A percentile compares a stretch with the other conserved stretches of the same genome.
Evolutionary conservation across 1,140 invertebrate species (phyloP).

Genomic region (Saccostrea echinata): DNA sequence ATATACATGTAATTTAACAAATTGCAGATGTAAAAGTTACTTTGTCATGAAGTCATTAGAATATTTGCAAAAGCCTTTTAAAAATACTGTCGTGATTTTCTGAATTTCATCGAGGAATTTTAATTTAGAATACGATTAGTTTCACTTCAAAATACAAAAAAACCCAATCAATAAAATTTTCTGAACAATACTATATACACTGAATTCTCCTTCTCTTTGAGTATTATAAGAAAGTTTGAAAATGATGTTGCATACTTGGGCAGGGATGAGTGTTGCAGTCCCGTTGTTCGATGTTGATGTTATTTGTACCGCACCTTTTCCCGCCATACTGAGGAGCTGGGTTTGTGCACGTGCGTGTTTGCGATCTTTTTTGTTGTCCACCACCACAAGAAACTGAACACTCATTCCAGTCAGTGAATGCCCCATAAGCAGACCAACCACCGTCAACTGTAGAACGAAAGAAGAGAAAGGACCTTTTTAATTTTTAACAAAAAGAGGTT

Average conservation of each 20-base stretch:
- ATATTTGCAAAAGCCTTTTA: too few species aligned
- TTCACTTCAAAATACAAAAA: too few species aligned
- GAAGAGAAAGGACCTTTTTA: too few species aligned
- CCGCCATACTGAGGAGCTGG: constrained; percentile 57
- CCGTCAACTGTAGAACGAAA: constrained; percentile 56
- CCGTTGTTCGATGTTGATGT: constrained; percentile 39
- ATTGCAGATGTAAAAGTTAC: too few species aligned
- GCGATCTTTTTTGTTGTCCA: constrained; percentile 46
- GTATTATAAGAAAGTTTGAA: background rate
- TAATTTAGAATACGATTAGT: too few species aligned
- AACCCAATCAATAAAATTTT: too few species aligned
- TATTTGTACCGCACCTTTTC: constrained; percentile 37
- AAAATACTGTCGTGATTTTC: too few species aligned
- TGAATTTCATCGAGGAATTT: too few species aligned
- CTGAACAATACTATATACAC: background rate
- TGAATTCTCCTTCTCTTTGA: background rate
- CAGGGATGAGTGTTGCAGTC: constrained; percentile 54
- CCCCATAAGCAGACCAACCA: constrained; percentile 51
- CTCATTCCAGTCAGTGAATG: constrained; percentile 45
- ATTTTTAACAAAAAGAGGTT: too few species aligned
- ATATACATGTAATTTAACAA: too few species aligned
- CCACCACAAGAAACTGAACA: constrained; percentile 61
- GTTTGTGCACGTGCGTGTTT: constrained; percentile 56
- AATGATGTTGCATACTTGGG: constrained; percentile 46
- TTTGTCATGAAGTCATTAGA: too few species aligned